Base-by-base conservation (phyloP, 92 coral and sea anemone genomes). In the Epizoanthus illoricatus region DNA sequence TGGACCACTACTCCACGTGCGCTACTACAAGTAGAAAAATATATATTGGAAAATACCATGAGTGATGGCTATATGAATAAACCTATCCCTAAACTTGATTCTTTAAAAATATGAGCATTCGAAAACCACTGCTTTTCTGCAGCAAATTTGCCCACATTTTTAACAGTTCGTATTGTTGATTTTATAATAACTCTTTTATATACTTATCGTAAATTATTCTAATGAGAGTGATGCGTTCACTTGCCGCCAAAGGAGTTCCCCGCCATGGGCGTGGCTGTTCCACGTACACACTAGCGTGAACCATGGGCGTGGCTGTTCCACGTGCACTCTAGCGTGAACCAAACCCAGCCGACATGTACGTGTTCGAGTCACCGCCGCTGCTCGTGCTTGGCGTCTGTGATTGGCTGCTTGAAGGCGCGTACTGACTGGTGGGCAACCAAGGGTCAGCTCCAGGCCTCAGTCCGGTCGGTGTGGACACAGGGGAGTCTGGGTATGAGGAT, bases 401-500 rank as follows among this genome's bases (percentile, higher is more conserved):
- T 79, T 92, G 92, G 79, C 94, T 85, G 70, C 90, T 91, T 61
- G 86, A 86, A 13, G 90, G 85, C 1, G 72, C 76, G 67, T 78
- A 78, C 43, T 78, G 82, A 18, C 85, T 75, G 33, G 92, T 69
- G 65, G 87, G 90, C 71, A 90, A 91, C 97, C 97, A 93, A 24
- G 97, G 97, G 55, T 93, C 97, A 23, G 97, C 86, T 15, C 90
- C 85, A 61, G 91, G 94, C 74, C 97, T 88, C 86, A 93, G 68
- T 36, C 92, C 94, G 55, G 97, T 81, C 18, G 90, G 79, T 73
- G 86, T 75, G 63, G 94, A 76, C 84, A 84, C 92, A 41, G 88
- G 91, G 41, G 88, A 72, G 80, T 86, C 91, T 16, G 83, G 83
- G 79, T 76, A 91, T 64, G 89, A 90, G 17, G 81, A 80, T 68